Conservation (phyloP, 2,797 vertebrate species). For the Myripristis jacobus region DNA sequence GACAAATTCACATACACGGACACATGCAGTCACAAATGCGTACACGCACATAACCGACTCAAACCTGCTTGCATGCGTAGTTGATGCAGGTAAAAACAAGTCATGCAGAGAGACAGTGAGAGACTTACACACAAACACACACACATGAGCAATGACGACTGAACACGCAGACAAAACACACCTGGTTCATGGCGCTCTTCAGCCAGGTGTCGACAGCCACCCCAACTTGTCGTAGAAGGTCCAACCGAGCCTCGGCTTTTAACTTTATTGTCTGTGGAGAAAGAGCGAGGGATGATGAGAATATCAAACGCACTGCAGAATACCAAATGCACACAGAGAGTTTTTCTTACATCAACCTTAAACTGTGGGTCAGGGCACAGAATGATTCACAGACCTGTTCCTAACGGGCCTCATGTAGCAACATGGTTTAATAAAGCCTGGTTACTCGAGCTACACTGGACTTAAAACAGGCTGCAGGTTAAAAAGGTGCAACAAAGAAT, state of each 20-base stretch:
- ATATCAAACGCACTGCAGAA: neutral
- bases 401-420: neutral
- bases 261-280: slow-evolving; percentile 90
- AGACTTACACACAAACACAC: neutral
- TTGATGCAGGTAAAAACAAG: slow-evolving; percentile 12
- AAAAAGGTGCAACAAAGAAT: too few species aligned
- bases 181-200: slow-evolving; percentile 98
- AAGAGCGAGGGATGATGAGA: slow-evolving; percentile 13
- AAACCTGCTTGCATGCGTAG: neutral
- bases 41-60: too few species aligned
- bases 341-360: neutral
- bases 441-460: neutral
- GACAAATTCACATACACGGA: neutral
- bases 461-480: too few species aligned
- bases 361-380: neutral
- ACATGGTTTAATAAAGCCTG: neutral
- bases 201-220: slow-evolving; percentile 97
- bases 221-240: slow-evolving; percentile 95
- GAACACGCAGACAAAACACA: slow-evolving; percentile 58
- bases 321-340: neutral
- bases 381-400: neutral
- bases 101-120: slow-evolving; percentile 17
- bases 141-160: neutral
- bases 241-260: slow-evolving; percentile 95
- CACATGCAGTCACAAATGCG: neutral